Conservation (phyloP, 1,140 invertebrate species). For the Drosophila quadrilineata region DNA sequence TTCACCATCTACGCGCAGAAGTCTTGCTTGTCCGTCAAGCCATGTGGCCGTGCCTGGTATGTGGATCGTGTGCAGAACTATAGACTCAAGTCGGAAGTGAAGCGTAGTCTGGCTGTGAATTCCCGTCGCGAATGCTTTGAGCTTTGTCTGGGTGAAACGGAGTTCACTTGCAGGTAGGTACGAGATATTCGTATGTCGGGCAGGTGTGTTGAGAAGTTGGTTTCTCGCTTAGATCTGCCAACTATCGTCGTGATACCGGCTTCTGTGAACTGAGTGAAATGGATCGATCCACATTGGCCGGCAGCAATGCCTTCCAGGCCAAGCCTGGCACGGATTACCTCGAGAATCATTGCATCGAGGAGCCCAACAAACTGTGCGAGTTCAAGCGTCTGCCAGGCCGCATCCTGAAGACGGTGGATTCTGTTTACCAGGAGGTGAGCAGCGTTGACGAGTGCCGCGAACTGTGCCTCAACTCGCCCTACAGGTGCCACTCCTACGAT, state of each 20-base stretch:
- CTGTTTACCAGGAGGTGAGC: conserved; percentile 94
- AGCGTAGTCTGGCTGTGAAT: conserved; percentile 86
- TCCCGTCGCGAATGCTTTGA: conserved; percentile 93
- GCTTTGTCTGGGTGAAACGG: conserved; percentile 92
- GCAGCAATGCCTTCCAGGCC: conserved; percentile 87
- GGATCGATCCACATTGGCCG: conserved; percentile 93
- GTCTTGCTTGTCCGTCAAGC: conserved; percentile 91
- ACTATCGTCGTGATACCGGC: conserved; percentile 91
- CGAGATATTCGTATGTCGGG: no score
- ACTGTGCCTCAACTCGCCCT: conserved; percentile 92
- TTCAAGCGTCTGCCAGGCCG: conserved; percentile 93
- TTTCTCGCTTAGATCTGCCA: conserved; percentile 89
- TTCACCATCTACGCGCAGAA: conserved; percentile 98
- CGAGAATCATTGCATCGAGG: conserved; percentile 94
- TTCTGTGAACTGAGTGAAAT: conserved; percentile 94
- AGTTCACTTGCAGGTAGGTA: conserved; percentile 94
- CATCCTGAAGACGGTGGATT: conserved; percentile 96
- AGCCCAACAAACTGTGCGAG: conserved; percentile 94
- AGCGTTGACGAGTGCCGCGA: conserved; percentile 93
- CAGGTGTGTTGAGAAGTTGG: no score
- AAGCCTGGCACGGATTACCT: conserved; percentile 90
- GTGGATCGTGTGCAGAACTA: conserved; percentile 96
- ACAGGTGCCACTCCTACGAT: conserved; percentile 95
- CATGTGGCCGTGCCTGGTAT: conserved; percentile 94
- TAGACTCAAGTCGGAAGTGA: conserved; percentile 87